Evolutionary conservation across 2,888 invertebrate genomes (phyloP).

Genomic region (Cheilosia urbana): DNA sequence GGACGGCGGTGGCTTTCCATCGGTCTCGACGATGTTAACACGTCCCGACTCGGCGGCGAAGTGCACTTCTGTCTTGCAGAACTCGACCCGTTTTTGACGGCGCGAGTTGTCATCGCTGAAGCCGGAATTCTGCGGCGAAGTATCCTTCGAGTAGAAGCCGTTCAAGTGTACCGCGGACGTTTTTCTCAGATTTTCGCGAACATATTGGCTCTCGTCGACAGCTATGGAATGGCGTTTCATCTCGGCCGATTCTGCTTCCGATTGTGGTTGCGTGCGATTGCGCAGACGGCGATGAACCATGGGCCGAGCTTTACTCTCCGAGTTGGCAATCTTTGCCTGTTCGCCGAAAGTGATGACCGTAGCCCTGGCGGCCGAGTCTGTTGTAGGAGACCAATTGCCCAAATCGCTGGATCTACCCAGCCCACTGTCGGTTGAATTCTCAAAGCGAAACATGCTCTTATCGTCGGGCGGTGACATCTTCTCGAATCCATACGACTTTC

Average conservation of each 20-base stretch:
- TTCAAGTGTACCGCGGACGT: slow-evolving; percentile 82
- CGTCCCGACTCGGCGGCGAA: slow-evolving; percentile 93
- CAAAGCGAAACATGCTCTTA: slow-evolving; percentile 85
- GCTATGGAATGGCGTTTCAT: slow-evolving; percentile 86
- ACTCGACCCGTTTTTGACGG: slow-evolving; percentile 89
- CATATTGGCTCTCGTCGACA: slow-evolving; percentile 85
- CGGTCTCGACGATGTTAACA: slow-evolving; percentile 94
- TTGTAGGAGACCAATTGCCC: slow-evolving; percentile 84
- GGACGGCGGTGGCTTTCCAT: slow-evolving; percentile 93
- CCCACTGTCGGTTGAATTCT: slow-evolving; percentile 92
- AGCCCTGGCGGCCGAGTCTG: slow-evolving; percentile 78
- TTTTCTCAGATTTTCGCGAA: slow-evolving; percentile 81
- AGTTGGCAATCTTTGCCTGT: slow-evolving; percentile 32
- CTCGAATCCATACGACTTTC: slow-evolving; percentile 92
- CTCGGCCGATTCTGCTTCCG: slow-evolving; percentile 74
- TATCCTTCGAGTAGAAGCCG: slow-evolving; percentile 77
- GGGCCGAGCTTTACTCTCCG: slow-evolving; percentile 53
- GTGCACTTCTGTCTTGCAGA: slow-evolving; percentile 95
- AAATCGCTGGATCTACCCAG: slow-evolving; percentile 90
- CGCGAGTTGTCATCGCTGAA: slow-evolving; percentile 77
- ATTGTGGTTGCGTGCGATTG: slow-evolving; percentile 63
- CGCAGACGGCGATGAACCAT: slow-evolving; percentile 75
- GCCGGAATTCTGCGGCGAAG: slow-evolving; percentile 56
- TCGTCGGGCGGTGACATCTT: slow-evolving; percentile 84
- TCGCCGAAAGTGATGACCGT: slow-evolving; percentile 82